These are phyloP conservation scores for Porites australiensis DNA, from an alignment of 64 coral and sea anemone species.

Conservation along the genomic window DNA sequence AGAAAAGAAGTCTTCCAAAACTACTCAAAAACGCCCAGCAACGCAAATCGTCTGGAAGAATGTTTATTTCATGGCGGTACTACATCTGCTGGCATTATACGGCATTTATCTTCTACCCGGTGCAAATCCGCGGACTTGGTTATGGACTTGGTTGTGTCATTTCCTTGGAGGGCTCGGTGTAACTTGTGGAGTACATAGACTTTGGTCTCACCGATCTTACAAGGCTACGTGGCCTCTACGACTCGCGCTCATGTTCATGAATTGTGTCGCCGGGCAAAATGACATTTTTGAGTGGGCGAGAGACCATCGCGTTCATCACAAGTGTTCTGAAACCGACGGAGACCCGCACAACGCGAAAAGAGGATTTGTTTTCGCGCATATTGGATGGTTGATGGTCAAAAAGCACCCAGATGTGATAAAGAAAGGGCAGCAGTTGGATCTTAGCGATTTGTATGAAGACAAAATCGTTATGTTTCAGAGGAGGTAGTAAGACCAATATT, in stretches of 20 bases:
- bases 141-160: slow-evolving; percentile 43
- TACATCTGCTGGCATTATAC: slow-evolving; percentile 76
- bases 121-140: slow-evolving; percentile 56
- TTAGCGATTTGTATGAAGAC: slow-evolving; percentile 87
- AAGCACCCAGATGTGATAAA: slow-evolving; percentile 76
- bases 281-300: slow-evolving; percentile 88
- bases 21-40: not conserved
- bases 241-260: slow-evolving; percentile 41
- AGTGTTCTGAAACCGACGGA: slow-evolving; percentile 84
- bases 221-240: slow-evolving; percentile 85
- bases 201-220: slow-evolving; percentile 78
- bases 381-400: slow-evolving; percentile 77
- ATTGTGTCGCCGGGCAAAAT: slow-evolving; percentile 67
- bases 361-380: slow-evolving; percentile 81
- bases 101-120: slow-evolving; percentile 67
- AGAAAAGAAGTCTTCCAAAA: not conserved
- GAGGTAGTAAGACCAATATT: slow-evolving; percentile 30
- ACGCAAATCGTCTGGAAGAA: slow-evolving; percentile 66
- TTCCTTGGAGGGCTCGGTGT: slow-evolving; percentile 58
- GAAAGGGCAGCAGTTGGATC: slow-evolving; percentile 72
- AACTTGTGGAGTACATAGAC: slow-evolving; percentile 75
- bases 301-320: slow-evolving; percentile 88
- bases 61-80: slow-evolving; percentile 53
- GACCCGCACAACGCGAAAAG: slow-evolving; percentile 87
- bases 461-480: slow-evolving; percentile 81